Conservation (phyloP, 1,140 invertebrate species). For the Trichoplusia ni region DNA sequence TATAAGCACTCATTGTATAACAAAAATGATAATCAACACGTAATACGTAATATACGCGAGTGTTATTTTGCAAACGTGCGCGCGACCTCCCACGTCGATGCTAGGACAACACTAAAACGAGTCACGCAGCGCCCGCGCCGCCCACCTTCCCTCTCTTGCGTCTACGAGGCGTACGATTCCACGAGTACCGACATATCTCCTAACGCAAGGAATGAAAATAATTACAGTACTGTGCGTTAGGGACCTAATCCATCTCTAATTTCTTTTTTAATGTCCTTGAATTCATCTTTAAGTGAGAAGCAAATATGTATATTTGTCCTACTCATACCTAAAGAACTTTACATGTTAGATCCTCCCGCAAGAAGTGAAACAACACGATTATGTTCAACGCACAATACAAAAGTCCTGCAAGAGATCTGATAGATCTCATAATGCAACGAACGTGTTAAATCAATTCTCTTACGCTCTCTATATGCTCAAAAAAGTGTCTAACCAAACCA, state of each 20-base stretch:
- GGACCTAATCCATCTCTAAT: conserved; percentile 40
- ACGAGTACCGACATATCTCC: too few species aligned
- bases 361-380: too few species aligned
- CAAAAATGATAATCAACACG: conserved; percentile 9
- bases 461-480: too few species aligned
- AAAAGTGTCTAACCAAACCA: too few species aligned
- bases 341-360: too few species aligned
- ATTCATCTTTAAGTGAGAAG: conserved; percentile 21
- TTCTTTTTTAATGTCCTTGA: conserved; percentile 31
- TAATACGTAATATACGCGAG: conserved; percentile 23
- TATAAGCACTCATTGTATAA: conserved; percentile 11
- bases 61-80: conserved; percentile 30
- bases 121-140: conserved; percentile 26
- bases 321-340: too few species aligned
- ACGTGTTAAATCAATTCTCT: conserved; percentile 7
- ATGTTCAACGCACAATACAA: too few species aligned
- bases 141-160: conserved; percentile 33
- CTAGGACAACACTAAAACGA: too few species aligned
- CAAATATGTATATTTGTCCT: conserved; percentile 30
- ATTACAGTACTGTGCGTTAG: conserved; percentile 34
- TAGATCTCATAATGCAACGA: conserved; percentile 35
- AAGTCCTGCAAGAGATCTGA: too few species aligned
- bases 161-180: conserved; percentile 36
- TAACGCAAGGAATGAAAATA: conserved; percentile 36
- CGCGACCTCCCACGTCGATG: conserved; percentile 27